Base-by-base conservation (phyloP, 2,797 vertebrate species). In the Fratercula arctica region DNA sequence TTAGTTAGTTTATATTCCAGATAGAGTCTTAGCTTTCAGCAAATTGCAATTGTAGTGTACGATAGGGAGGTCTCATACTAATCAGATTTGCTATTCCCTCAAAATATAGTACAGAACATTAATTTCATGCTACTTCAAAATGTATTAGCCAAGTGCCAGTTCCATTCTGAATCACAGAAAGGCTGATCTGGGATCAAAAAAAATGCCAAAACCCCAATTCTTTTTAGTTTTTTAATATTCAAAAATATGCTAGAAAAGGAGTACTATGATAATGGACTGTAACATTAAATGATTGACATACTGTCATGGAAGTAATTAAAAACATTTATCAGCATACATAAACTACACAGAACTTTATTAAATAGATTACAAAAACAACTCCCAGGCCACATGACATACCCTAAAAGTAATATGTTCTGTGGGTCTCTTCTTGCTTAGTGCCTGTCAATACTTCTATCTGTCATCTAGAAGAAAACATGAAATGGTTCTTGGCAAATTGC, bases 121-220 rank as follows among this genome's bases (percentile, higher is more conserved):
- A 90, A 95, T 97, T 97, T 95, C 94, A 96, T 96, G 93, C 82
- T 93, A 43, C 28, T 95, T 96, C 77, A 95, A 76, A 90, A 89
- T 85, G 54, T 69, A 84, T 96, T 92, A 94, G 35, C 39, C 77
- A 79, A 96, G 33, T 87, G 68, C 74, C 59, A 88, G 20, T 90
- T 76, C 35, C 17, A 26, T 90, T 93, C 54, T 8, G 24, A 76
- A 79, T 88, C 70, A 66, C 29, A 54, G 63, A 76, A 93, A 73
- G 21, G 50, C 50, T 89, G 85, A 90, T 81, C 11, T 78, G 50
- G 61, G 46, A 78, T 77, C 54, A 15, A 45, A 53, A 50, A 41
- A n/a, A 33, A 54, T 19, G 45, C 46, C 46, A 21, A 48, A 23
- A 12, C 6, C 21, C 21, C 21, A 23, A 11, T 17, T 18, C 19